Conservation (phyloP, 1,140 invertebrate genomes). For the Notospermus geniculatus region DNA sequence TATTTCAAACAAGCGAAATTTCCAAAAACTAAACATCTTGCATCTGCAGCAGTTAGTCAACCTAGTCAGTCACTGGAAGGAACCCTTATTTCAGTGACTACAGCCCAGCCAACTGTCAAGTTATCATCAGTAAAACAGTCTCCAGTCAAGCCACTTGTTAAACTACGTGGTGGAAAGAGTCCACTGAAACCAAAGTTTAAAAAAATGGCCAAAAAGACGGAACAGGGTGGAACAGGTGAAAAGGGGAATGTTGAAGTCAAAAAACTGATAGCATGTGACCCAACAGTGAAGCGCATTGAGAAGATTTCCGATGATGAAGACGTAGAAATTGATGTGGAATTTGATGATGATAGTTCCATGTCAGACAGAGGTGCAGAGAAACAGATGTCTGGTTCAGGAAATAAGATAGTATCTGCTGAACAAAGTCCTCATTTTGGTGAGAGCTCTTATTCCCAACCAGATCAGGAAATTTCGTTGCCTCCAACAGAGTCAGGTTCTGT, state of each 20-base stretch:
- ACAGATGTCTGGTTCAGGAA: too few species aligned
- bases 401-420: too few species aligned
- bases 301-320: slow-evolving; percentile 30
- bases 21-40: slow-evolving; percentile 13
- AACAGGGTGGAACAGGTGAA: not conserved
- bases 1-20: slow-evolving; percentile 51
- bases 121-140: not conserved
- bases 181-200: slow-evolving; percentile 2
- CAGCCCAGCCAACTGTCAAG: slow-evolving; percentile 35
- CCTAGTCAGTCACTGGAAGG: slow-evolving; percentile 20
- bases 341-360: slow-evolving; percentile 33
- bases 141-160: not conserved
- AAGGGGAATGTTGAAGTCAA: not conserved
- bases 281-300: slow-evolving; percentile 10
- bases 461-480: too few species aligned
- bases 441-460: too few species aligned
- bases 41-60: slow-evolving; percentile 6
- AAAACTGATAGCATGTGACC: not conserved
- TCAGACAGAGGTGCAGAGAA: slow-evolving; percentile 24
- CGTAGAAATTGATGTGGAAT: slow-evolving; percentile 41
- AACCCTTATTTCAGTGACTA: slow-evolving; percentile 32
- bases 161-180: slow-evolving; percentile 19
- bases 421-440: too few species aligned
- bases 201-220: too few species aligned
- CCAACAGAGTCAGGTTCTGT: too few species aligned